Base-by-base conservation (phyloP, 2,888 invertebrate species). In the Elegia similella region DNA sequence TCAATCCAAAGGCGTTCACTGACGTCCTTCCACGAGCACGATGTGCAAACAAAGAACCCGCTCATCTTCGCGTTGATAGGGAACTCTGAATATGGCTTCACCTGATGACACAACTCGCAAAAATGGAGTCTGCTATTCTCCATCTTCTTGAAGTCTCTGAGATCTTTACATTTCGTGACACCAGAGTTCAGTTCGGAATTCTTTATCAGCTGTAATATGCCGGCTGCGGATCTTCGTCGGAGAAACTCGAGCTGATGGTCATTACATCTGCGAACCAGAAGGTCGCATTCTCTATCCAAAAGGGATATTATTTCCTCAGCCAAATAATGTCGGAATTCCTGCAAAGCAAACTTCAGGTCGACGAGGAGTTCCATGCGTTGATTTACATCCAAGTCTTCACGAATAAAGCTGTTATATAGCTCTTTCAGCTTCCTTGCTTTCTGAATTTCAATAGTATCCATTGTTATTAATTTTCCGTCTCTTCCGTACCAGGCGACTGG, bases 391-490 rank as follows among this genome's bases (percentile, higher is more conserved):
- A 93, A 76, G 63, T 93, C 92, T 55, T 93, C 88, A 34, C 92
- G 87, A 52, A 88, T 89, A 66, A 97, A 92, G 56, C 94, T 92
- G 68, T 94, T 93, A 76, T 96, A 97, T 13, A 97, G 87, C 66
- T 94, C 94, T 58, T 94, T 94, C 48, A 96, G 91, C 72, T 95
- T 95, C 54, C 94, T 93, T 13, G 96, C 97, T 69, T 95, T 94
- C 73, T 97, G 96, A 16, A 95, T 95, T 77, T 95, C 95, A 54
- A 96, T 77, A 0, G 97, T 95, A 67, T 97, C 96, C 95, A 98
- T 95, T 64, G 95, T 93, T 15, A 97, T 93, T 38, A 93, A 76
- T 60, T 88, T 92, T 16, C 95, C 95, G 72, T 95, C 95, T 68
- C 94, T 94, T 34, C 95, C 95, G 60, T 93, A 93, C 96, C 97